Evolutionary conservation across 2,797 vertebrate genomes (phyloP).

Genomic region (Amblyraja radiata): DNA sequence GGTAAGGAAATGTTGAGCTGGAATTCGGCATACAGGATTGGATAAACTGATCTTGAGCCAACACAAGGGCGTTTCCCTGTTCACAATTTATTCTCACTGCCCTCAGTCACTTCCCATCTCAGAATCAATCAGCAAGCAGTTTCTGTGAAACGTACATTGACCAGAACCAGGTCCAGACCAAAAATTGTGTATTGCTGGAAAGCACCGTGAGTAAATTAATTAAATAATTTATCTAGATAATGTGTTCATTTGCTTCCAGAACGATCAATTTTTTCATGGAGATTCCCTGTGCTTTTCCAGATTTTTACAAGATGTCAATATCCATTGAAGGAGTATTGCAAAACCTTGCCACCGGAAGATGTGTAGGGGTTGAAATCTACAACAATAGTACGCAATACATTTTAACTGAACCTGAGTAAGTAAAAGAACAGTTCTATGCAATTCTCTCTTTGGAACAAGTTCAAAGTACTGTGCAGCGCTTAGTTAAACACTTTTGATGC

Average conservation of each 20-base stretch:
- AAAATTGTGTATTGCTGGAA: neutral
- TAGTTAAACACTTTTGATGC: neutral
- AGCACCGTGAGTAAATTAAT: neutral
- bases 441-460: neutral
- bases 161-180: neutral
- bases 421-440: neutral
- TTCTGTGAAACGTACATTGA: neutral
- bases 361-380: conserved; percentile 27
- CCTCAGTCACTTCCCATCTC: neutral
- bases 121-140: neutral
- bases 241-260: neutral
- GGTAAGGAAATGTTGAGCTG: neutral
- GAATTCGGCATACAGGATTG: neutral
- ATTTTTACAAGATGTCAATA: neutral
- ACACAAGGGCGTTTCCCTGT: neutral
- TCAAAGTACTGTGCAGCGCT: neutral
- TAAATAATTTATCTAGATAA: neutral
- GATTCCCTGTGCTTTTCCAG: neutral
- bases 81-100: no score
- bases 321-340: neutral
- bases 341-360: neutral
- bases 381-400: neutral
- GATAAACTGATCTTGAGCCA: neutral
- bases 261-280: neutral
- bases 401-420: conserved; percentile 1